Evolutionary conservation across 2,888 invertebrate species (phyloP), one percentile per base, ranked within the genome.

Genomic region (Gortyna flavago): DNA sequence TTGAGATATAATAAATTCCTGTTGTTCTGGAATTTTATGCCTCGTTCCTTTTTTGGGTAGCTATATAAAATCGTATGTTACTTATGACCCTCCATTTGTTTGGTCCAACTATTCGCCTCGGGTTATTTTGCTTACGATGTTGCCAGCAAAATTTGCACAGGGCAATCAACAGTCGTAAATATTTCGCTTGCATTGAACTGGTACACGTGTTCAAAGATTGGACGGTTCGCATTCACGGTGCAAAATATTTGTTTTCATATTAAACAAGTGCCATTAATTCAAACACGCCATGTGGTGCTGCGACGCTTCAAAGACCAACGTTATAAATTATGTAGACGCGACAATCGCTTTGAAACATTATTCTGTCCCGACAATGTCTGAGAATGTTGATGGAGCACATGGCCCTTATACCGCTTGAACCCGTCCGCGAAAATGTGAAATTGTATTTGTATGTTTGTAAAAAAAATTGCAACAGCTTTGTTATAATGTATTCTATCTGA

Each of bases 261-360:
- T 80, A 86, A 80, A 87, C 87, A 85, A 77, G 68, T 72, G 61
- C 69, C 79, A 85, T 90, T 88, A 88, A 85, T 90, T 79, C 61
- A 82, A 73, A 81, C 78, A 79, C 79, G 83, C 84, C 88, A 88
- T 87, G 75, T 83, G 85, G 87, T 62, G 79, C 48, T 70, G 80
- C 41, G 80, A 77, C 84, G 86, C 77, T 77, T 83, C 69, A 84
- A 80, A 88, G 69, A 83, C 75, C 67, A 81, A 79, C 81, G 69
- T 89, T 78, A 85, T 87, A 82, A 89, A 85, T 84, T 73, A 81
- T 80, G 78, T 69, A 83, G 84, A 86, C 61, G 54, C 57, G 81
- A 81, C 74, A 81, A 79, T 57, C 68, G 77, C 83, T 89, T 81
- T 87, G 89, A 83, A 84, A 88, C 67, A 80, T 82, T 80, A 85